Percentiles rank a stretch among this genome's conserved stretches.
Evolutionary conservation across 2,113 vertebrate species (phyloP).

Genomic region (Tachysurus fulvidraco): DNA sequence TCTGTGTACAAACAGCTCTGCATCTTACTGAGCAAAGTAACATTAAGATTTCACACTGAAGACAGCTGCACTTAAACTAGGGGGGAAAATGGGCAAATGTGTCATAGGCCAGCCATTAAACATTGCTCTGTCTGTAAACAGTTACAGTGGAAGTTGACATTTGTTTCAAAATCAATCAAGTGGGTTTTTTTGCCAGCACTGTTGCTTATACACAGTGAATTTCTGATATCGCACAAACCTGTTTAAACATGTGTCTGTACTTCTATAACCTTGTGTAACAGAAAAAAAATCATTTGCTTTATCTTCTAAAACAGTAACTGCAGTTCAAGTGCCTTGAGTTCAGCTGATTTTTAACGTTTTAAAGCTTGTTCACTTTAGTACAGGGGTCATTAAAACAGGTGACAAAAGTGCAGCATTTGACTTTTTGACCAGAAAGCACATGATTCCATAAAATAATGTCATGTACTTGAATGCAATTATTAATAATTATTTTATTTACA

Average conservation of each 20-base stretch:
- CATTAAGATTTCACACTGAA: not conserved
- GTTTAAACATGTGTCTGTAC: not conserved
- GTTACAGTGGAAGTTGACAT: not conserved
- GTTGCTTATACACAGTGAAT: not conserved
- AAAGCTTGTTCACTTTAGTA: not conserved
- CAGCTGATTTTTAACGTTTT: not conserved
- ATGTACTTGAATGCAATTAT: constrained; percentile 16
- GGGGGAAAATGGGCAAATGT: no score
- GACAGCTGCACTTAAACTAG: not conserved
- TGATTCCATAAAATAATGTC: not conserved
- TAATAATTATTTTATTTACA: constrained; percentile 52
- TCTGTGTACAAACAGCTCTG: not conserved
- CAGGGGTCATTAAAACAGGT: constrained; percentile 5
- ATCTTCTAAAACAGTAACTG: not conserved
- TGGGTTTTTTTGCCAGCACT: not conserved
- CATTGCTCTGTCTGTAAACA: no score
- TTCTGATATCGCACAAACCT: not conserved
- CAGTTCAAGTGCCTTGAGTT: not conserved
- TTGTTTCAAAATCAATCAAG: not conserved
- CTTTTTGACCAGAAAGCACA: not conserved
- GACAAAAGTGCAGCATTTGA: not conserved
- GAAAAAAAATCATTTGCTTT: not conserved
- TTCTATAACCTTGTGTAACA: no score
- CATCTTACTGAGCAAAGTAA: not conserved
- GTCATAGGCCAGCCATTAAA: not conserved